These are phyloP conservation scores for Amia ocellicauda DNA, from an alignment of 2,113 vertebrate genomes.

Conservation along the genomic window DNA sequence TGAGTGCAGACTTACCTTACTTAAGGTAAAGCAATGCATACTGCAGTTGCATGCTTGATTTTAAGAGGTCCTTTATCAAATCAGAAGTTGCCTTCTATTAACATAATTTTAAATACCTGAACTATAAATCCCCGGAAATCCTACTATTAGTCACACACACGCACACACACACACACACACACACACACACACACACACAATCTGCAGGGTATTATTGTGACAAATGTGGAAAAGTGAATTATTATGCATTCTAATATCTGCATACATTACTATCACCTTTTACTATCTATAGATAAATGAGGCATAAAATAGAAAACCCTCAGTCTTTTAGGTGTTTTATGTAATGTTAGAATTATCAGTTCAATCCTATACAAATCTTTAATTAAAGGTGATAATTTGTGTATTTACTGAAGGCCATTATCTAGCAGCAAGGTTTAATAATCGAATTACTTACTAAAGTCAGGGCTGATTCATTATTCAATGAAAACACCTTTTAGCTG, in stretches of 20 bases:
- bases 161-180: too few species aligned
- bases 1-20: too few species aligned
- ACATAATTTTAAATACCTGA: too few species aligned
- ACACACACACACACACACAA: slow-evolving; percentile 69
- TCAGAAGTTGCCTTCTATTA: too few species aligned
- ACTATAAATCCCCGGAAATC: too few species aligned
- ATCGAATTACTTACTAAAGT: slow-evolving; percentile 53
- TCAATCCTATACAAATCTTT: slow-evolving; percentile 68
- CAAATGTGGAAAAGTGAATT: too few species aligned
- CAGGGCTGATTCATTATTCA: slow-evolving; percentile 58
- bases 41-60: too few species aligned
- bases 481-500: slow-evolving; percentile 35
- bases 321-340: slow-evolving; percentile 58
- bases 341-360: slow-evolving; percentile 62
- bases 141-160: too few species aligned
- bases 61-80: too few species aligned
- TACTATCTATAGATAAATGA: slow-evolving; percentile 57
- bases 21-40: too few species aligned
- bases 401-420: slow-evolving; percentile 65
- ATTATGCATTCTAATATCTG: slow-evolving; percentile 67
- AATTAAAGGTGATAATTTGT: slow-evolving; percentile 66
- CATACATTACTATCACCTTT: slow-evolving; percentile 63
- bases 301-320: slow-evolving; percentile 62
- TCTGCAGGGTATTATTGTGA: too few species aligned
- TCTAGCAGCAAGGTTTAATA: slow-evolving; percentile 67